Evolutionary conservation across 2,113 vertebrate species (phyloP).

Genomic region (Seriola rivoliana): DNA sequence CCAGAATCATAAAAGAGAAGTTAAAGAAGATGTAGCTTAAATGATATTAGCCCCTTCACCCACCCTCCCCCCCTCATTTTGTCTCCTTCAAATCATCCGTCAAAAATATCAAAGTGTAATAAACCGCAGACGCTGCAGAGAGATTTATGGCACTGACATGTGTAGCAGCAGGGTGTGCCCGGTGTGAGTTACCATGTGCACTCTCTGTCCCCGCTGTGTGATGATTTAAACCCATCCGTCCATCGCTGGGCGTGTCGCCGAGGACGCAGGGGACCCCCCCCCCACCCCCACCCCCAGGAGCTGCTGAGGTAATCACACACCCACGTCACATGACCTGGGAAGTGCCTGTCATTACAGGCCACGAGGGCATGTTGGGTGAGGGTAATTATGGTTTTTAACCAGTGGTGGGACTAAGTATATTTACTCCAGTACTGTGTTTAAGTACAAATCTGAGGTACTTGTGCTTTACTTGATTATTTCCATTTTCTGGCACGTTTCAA

Average conservation of each 20-base stretch:
- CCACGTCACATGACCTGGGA: slow-evolving; percentile 23
- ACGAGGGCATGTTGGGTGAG: neutral
- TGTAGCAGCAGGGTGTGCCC: slow-evolving; percentile 25
- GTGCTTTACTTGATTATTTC: neutral
- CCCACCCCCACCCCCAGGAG: neutral
- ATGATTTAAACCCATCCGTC: slow-evolving; percentile 24
- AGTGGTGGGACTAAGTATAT: neutral
- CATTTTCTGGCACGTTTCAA: neutral
- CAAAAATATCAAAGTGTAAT: slow-evolving; percentile 1
- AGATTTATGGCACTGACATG: slow-evolving; percentile 42
- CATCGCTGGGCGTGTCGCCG: slow-evolving; percentile 18
- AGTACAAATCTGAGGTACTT: neutral
- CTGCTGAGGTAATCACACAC: slow-evolving; percentile 28
- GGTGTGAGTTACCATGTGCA: slow-evolving; percentile 38
- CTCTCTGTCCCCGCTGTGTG: neutral
- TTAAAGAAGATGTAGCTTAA: neutral
- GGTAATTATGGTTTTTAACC: neutral
- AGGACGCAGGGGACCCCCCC: slow-evolving; percentile 15
- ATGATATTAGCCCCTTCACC: neutral
- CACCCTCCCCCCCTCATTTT: neutral
- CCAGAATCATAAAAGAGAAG: neutral
- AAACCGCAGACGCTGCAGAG: neutral
- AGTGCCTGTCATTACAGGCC: neutral
- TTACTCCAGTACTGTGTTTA: neutral
- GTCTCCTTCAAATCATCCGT: neutral